phyloP scores from a whole-genome alignment of 2,797 vertebrate species.

The Kryptopterus vitreolus region DNA sequence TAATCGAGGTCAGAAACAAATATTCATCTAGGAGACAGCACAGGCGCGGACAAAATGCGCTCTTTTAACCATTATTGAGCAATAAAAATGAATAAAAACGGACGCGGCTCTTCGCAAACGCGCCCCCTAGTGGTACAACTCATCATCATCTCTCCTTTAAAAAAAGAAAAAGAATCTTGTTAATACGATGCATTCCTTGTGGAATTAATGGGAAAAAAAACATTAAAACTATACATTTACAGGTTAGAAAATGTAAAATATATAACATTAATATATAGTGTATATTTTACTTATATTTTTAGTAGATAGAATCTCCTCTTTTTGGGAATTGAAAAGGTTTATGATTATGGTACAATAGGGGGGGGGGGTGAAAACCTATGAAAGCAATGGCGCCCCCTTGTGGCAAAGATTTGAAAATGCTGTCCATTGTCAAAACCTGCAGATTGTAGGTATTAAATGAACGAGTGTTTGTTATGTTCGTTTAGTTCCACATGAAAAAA shows the following conservation, averaged over 20 bases:
- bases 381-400: constrained; percentile 20
- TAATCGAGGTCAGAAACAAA: constrained; percentile 43
- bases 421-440: not conserved
- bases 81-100: constrained; percentile 10
- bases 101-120: not conserved
- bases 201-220: not conserved
- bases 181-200: not conserved
- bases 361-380: not conserved
- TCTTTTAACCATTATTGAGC: constrained; percentile 12
- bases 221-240: not conserved
- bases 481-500: no score
- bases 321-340: not conserved
- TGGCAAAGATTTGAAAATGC: not conserved
- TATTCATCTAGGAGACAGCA: constrained; percentile 32
- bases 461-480: no score
- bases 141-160: not conserved
- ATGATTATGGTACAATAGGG: not conserved
- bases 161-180: not conserved
- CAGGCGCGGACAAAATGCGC: constrained; percentile 42
- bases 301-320: no score
- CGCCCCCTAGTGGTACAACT: constrained; percentile 6
- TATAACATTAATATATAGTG: not conserved
- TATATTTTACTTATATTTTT: not conserved
- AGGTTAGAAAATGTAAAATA: not conserved
- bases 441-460: no score